A percentile compares a stretch with the other conserved stretches of the same genome.
Conservation (phyloP, 2,888 invertebrate genomes). For the Apotomis betuletana region DNA sequence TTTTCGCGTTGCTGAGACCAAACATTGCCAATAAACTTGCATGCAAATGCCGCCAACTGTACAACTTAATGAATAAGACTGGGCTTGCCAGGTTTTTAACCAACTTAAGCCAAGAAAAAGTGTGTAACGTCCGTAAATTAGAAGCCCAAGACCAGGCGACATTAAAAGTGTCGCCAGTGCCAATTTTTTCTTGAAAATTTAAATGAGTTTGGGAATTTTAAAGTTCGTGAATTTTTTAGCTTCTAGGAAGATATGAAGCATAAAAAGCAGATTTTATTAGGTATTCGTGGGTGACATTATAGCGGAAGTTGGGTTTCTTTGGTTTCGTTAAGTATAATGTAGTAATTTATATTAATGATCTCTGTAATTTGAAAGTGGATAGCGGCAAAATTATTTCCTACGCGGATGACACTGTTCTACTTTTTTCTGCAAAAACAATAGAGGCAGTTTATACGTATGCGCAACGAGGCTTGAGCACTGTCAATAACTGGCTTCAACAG, state of each 20-base stretch:
- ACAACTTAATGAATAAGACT: slow-evolving; percentile 7
- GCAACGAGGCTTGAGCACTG: no score
- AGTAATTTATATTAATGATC: no score
- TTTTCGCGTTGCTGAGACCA: no score
- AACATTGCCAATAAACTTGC: neutral
- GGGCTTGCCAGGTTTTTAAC: slow-evolving; percentile 25
- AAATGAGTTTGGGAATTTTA: slow-evolving; percentile 3
- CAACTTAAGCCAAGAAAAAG: slow-evolving; percentile 18
- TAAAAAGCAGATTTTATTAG: neutral
- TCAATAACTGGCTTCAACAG: no score
- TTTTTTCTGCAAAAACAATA: no score
- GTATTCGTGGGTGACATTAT: no score
- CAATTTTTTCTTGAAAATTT: slow-evolving; percentile 19
- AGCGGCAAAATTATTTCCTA: no score
- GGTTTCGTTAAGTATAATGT: no score
- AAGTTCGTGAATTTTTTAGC: neutral
- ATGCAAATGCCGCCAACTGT: neutral
- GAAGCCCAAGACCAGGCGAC: slow-evolving; percentile 3
- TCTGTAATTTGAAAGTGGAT: no score
- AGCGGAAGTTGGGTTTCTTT: no score
- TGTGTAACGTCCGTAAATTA: slow-evolving; percentile 13
- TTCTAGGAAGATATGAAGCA: neutral
- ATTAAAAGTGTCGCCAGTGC: slow-evolving; percentile 13
- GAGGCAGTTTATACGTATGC: no score
- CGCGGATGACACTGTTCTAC: no score